These are phyloP conservation scores for Perca fluviatilis DNA, from an alignment of 2,113 vertebrate species.

Conservation along the genomic window DNA sequence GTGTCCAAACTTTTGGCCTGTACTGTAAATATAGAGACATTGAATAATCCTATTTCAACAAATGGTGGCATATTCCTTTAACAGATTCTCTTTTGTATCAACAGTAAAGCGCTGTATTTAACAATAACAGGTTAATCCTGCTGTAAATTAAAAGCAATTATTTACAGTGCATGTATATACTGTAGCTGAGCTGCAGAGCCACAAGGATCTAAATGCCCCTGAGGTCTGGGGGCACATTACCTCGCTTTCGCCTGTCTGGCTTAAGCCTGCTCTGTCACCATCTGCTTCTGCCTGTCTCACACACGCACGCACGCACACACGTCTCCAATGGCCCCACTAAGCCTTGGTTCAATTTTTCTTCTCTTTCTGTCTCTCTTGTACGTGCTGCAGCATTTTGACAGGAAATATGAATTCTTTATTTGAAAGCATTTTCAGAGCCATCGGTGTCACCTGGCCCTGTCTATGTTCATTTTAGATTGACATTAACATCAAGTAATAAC, in stretches of 20 bases:
- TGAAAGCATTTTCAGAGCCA: slow-evolving; percentile 28
- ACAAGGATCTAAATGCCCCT: slow-evolving; percentile 20
- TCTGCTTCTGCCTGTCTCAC: slow-evolving; percentile 56
- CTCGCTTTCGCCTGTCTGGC: slow-evolving; percentile 47
- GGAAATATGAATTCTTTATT: slow-evolving; percentile 53
- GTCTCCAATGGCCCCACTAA: slow-evolving; percentile 44
- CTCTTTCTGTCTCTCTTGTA: neutral
- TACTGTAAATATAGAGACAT: no score
- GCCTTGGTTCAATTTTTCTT: slow-evolving; percentile 32
- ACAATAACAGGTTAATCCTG: no score
- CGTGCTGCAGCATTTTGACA: slow-evolving; percentile 36
- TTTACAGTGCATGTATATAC: no score
- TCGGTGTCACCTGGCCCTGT: slow-evolving; percentile 24
- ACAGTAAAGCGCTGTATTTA: no score
- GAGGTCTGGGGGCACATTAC: slow-evolving; percentile 49
- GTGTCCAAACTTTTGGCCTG: no score
- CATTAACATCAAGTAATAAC: neutral
- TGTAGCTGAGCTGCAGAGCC: slow-evolving; percentile 2
- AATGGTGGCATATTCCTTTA: no score
- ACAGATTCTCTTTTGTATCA: no score
- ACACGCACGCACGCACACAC: slow-evolving; percentile 6
- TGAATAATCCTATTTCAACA: no score
- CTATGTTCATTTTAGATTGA: neutral
- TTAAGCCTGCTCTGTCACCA: slow-evolving; percentile 52
- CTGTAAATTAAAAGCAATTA: no score